Evolutionary conservation across 53 echinoderm and acorn worm genomes (phyloP), one percentile per base, ranked within the genome.

Genomic region (Paracentrotus lividus): DNA sequence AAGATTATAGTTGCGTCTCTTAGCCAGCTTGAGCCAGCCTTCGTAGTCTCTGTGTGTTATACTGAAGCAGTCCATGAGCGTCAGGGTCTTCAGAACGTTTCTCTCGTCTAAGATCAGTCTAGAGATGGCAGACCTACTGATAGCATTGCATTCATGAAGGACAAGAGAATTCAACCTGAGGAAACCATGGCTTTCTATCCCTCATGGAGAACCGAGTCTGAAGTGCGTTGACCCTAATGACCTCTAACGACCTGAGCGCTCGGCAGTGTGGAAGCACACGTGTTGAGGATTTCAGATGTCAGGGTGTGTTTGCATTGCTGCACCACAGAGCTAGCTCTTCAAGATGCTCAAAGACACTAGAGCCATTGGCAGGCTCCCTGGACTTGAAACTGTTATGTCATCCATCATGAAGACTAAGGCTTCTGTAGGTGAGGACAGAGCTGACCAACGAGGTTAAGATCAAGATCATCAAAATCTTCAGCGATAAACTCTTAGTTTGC

Each of bases 371-470:
- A 31, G 54, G 69, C 21, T 89, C 90, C 51, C 61, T 52, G 1
- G 53, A 72, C 15, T 23, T 75, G 26, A 93, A 95, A 0, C 65
- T 43, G 43, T 45, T 85, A 23, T 72, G 8, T 94, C 93, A 31
- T 54, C 66, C 94, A 94, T 96, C 96, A 95, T 96, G 45, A 95
- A 77, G 20, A 96, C 49, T 33, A 93, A 10, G 95, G 94, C 57
- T 94, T 94, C 8, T 87, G 55, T 15, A 96, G 86, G 76, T 96
- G 94, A 40, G 96, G 96, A 60, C 96, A 96, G 8, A 96, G 90
- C 65, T 84, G 59, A 76, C 94, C 94, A 2, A 95, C 68, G 31
- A 69, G 57, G 3, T 90, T 15, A 44, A 94, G 90, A 52, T 96
- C 95, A 42, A 94, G 52, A n/a, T 93, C 93, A 67, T 86, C 90